A percentile compares a stretch with the other conserved stretches of the same genome.
Evolutionary conservation across 2,113 vertebrate genomes (phyloP).

Genomic region (Copsychus sechellarum): DNA sequence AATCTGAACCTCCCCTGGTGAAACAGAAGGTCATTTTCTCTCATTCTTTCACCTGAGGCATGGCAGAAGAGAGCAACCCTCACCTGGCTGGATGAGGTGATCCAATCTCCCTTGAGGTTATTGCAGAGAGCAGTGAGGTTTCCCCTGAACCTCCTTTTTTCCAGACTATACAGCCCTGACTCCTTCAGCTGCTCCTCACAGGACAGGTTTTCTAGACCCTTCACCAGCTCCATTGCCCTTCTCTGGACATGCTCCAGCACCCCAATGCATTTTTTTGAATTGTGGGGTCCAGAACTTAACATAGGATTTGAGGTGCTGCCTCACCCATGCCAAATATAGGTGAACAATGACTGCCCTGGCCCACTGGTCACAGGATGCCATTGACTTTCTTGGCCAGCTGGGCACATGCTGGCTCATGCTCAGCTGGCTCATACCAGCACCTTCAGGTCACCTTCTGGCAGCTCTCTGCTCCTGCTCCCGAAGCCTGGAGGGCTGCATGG

Average conservation of each 20-base stretch:
- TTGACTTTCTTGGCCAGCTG: not conserved
- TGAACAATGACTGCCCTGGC: not conserved
- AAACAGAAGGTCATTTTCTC: not conserved
- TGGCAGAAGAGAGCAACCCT: not conserved
- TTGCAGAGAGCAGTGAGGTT: not conserved
- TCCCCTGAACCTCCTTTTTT: not conserved
- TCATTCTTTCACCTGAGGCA: not conserved
- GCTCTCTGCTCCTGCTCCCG: not conserved
- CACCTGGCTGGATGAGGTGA: too few species aligned
- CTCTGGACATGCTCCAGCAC: accelerated
- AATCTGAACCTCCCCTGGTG: not conserved
- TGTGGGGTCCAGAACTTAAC: not conserved
- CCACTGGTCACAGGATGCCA: not conserved
- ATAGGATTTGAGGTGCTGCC: not conserved
- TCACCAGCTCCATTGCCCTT: not conserved
- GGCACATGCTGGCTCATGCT: not conserved
- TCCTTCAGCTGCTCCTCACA: not conserved
- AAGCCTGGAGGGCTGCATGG: not conserved
- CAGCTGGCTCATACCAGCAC: not conserved
- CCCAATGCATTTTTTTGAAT: not conserved
- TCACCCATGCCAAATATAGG: not conserved
- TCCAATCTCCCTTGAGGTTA: not conserved
- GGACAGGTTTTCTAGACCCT: not conserved
- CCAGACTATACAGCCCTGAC: not conserved
- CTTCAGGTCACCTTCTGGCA: not conserved